Evolutionary conservation across 2,797 vertebrate species (phyloP).

Genomic region (Poliocrania exsul): DNA sequence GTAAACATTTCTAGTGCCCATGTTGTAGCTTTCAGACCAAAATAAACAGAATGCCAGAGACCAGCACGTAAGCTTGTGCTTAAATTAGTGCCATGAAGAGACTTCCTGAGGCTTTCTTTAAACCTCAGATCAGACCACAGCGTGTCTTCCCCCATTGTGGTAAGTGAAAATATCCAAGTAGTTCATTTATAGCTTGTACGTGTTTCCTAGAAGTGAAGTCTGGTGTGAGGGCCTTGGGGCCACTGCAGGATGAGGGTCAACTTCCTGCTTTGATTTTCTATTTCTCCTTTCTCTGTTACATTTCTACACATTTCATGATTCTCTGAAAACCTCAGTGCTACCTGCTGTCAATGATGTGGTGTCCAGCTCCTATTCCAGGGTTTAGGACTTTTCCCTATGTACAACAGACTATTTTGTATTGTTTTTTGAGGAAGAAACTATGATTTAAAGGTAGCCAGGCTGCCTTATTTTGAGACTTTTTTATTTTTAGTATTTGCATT

Average conservation of each 20-base stretch:
- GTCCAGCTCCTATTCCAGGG: background rate
- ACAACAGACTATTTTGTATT: background rate
- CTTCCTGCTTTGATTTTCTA: background rate
- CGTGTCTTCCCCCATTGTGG: conserved; percentile 53
- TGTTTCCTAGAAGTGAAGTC: conserved; percentile 45
- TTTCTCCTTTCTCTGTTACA: background rate
- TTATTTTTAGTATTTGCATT: background rate
- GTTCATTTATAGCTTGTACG: conserved; percentile 10
- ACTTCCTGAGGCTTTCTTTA: conserved; percentile 51
- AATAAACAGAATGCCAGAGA: conserved; percentile 56
- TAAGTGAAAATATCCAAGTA: conserved; percentile 31
- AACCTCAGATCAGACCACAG: conserved; percentile 62
- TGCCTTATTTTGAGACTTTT: background rate
- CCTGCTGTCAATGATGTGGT: fast-evolving
- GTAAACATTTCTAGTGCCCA: conserved; percentile 37
- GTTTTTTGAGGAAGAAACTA: background rate
- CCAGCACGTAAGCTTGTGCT: conserved; percentile 18
- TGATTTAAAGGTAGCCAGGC: background rate
- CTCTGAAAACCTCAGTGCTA: background rate
- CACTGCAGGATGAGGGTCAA: background rate
- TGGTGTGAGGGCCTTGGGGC: background rate
- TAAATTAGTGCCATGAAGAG: conserved; percentile 39
- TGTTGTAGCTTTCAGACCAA: conserved; percentile 35
- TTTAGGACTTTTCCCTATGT: background rate
- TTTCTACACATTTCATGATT: background rate